Evolutionary conservation across 2,113 vertebrate genomes (phyloP), one percentile per base, ranked within the genome.

Genomic region (Bubo scandiacus): DNA sequence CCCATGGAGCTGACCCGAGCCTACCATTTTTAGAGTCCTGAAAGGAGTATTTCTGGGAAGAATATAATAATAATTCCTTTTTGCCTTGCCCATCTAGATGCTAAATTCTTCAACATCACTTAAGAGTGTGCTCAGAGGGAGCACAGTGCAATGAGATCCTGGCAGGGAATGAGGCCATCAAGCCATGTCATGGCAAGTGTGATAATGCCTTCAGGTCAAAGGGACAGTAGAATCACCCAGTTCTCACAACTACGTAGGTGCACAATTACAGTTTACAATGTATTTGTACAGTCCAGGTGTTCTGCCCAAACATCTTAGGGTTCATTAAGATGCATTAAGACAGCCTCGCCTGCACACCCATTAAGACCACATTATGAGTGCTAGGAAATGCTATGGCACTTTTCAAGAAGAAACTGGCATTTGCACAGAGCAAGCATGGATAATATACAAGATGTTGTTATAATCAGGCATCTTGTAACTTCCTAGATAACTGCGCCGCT

Each of bases 381-480:
- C 72, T n/a, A 32, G 0, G 2, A 81, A 94, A 81, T 3, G 9
- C 38, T 55, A 45, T 0, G 0, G 32, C 32, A 6, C 49, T 70
- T 82, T 63, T 49, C 43, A 45, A 57, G 40, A 88, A 82, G 15
- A 42, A 92, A 54, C 4, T 18, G 43, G 21, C 25, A 8, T 32
- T 73, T 74, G 25, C 71, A 83, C 71, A 73, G 54, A 77, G 67
- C 17, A 68, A 47, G 16, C 9, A n/a, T 1, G 9, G 58, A n/a
- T 38, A 62, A 86, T 6, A 55, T 4, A 8, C 27, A 73, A 55
- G 42, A 71, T 5, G 1, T 23, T 55, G 25, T 26, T 34, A 59
- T 8, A 66, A 54, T 51, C 43, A 45, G 58, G 9, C 47, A 71
- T n/a, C 55, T 42, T 30, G 7, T 74, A 88, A 23, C 59, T 16